Percentiles rank a stretch among this genome's conserved stretches.
phyloP scores from a whole-genome alignment of 2,797 vertebrate species.

The Cynodonichthys magdalenae region DNA sequence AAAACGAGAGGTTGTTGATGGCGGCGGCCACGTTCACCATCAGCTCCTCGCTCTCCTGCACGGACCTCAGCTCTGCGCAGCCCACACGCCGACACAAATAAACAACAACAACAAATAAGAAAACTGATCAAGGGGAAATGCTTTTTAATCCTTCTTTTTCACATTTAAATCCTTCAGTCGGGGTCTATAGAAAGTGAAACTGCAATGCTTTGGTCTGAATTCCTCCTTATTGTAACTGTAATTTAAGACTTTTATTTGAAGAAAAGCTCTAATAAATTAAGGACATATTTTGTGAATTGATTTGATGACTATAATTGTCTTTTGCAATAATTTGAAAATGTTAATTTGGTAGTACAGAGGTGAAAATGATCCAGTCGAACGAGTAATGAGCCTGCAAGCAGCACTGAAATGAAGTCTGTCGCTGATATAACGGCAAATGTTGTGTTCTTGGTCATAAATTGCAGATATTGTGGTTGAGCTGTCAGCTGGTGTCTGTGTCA shows the following conservation, averaged over 20 bases:
- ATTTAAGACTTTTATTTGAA: background rate
- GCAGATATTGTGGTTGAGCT: conserved; percentile 57
- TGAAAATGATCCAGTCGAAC: conserved; percentile 42
- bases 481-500: conserved; percentile 64
- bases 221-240: no score
- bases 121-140: no score
- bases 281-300: conserved; percentile 3
- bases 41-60: conserved; percentile 88
- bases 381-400: conserved; percentile 27
- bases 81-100: conserved; percentile 19
- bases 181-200: no score
- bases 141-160: no score
- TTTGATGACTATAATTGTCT: conserved; percentile 22
- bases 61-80: conserved; percentile 84
- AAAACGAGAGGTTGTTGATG: conserved; percentile 95
- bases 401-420: conserved; percentile 42
- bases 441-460: conserved; percentile 52
- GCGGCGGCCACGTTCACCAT: conserved; percentile 86
- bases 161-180: no score
- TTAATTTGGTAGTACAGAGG: conserved; percentile 46
- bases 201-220: no score
- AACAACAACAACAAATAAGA: conserved; percentile 2
- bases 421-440: conserved; percentile 66
- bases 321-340: conserved; percentile 27
- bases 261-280: background rate